Evolutionary conservation across 2,888 invertebrate genomes (phyloP).

Genomic region (Itoplectis maculator): DNA sequence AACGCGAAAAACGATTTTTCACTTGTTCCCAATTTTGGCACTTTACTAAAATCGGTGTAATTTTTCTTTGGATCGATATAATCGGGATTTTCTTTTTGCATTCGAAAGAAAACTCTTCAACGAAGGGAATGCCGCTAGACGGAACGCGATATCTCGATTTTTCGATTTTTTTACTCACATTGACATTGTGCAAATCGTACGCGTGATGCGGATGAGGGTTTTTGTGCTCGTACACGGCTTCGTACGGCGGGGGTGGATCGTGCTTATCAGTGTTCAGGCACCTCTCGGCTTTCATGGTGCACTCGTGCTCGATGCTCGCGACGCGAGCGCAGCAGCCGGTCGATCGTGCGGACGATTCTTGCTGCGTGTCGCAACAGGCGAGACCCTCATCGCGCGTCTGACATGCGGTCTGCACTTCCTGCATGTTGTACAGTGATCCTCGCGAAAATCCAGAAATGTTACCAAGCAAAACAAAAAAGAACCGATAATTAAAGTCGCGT

Average conservation of each 20-base stretch:
- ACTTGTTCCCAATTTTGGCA: too few species aligned
- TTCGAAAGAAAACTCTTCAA: too few species aligned
- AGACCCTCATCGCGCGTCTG: too few species aligned
- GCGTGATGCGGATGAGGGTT: neutral
- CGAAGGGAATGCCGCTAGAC: too few species aligned
- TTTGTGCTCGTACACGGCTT: neutral
- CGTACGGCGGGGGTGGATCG: constrained; percentile 8
- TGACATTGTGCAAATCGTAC: neutral
- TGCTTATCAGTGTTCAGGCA: neutral
- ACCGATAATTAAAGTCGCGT: neutral
- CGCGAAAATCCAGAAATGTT: too few species aligned
- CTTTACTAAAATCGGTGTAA: too few species aligned
- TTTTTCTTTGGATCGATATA: too few species aligned
- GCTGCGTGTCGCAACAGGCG: neutral
- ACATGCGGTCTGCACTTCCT: too few species aligned
- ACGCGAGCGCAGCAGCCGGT: neutral
- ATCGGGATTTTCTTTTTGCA: too few species aligned
- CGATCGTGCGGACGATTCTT: neutral
- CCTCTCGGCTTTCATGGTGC: neutral
- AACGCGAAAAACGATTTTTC: too few species aligned
- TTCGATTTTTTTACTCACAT: neutral
- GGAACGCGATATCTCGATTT: neutral
- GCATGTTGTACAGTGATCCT: too few species aligned
- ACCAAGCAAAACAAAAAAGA: neutral
- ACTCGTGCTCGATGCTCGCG: neutral